Percentiles rank a stretch among this genome's conserved stretches.
Conservation (phyloP, 2,888 invertebrate species). For the Drosophila differens region DNA sequence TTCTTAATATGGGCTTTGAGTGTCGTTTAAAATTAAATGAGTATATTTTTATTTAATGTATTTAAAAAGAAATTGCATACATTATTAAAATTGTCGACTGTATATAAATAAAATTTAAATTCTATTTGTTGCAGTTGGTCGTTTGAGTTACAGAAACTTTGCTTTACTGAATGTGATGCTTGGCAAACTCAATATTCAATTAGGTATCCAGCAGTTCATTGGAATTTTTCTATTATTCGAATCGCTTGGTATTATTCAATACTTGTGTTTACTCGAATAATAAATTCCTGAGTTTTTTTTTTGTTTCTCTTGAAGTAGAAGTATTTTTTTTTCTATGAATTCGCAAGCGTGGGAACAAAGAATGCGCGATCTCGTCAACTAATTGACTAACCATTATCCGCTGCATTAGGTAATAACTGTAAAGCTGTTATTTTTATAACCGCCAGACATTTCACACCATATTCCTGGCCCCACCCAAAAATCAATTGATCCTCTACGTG, state of each 20-base stretch:
- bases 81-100: neutral
- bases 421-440: constrained; percentile 2
- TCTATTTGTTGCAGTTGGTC: neutral
- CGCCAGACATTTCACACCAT: neutral
- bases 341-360: constrained; percentile 30
- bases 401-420: constrained; percentile 1
- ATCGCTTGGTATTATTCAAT: constrained; percentile 5
- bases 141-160: neutral
- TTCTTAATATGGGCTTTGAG: neutral
- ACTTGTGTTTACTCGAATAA: constrained; percentile 7
- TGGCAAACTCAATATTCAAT: neutral
- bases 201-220: neutral
- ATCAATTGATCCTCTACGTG: constrained; percentile 8
- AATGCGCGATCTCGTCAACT: constrained; percentile 4
- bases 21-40: neutral
- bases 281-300: neutral
- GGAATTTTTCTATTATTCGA: neutral
- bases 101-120: neutral
- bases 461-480: neutral
- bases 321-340: neutral
- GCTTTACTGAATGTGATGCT: neutral
- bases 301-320: neutral
- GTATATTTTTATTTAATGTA: neutral
- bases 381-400: neutral
- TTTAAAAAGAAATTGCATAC: neutral